phyloP scores from a whole-genome alignment of 2,888 invertebrate species.

The Hipparchia sbordonii region DNA sequence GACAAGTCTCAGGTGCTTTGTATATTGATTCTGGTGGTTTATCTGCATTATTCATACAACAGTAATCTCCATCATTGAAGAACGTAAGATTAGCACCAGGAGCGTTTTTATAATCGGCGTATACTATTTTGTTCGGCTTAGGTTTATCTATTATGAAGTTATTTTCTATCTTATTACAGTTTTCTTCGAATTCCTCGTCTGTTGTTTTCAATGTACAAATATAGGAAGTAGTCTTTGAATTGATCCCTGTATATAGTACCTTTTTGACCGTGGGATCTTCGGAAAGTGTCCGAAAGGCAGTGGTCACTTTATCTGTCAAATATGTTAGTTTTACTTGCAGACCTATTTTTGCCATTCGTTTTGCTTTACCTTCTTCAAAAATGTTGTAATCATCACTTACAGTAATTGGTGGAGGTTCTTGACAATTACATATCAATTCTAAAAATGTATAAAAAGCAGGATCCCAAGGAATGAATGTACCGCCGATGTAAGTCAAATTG shows the following conservation, averaged over 20 bases:
- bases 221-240: constrained; percentile 72
- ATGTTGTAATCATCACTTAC: constrained; percentile 72
- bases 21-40: constrained; percentile 70
- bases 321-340: constrained; percentile 69
- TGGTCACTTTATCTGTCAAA: constrained; percentile 66
- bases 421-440: constrained; percentile 54
- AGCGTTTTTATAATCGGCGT: constrained; percentile 71
- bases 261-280: constrained; percentile 69
- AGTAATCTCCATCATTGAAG: constrained; percentile 68
- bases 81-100: constrained; percentile 68
- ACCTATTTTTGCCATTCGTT: constrained; percentile 66
- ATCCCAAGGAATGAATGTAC: constrained; percentile 67
- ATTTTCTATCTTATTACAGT: constrained; percentile 65
- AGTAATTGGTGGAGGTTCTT: constrained; percentile 54
- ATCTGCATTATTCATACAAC: constrained; percentile 68
- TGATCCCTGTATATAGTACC: constrained; percentile 71
- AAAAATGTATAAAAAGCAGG: constrained; percentile 60
- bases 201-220: constrained; percentile 75
- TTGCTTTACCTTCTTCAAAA: constrained; percentile 72
- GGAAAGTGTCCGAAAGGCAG: constrained; percentile 70
- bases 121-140: constrained; percentile 53
- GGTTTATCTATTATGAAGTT: constrained; percentile 56
- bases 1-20: constrained; percentile 67
- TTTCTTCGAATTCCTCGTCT: constrained; percentile 64
- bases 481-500: constrained; percentile 63